Base-by-base conservation (phyloP, 1,140 invertebrate genomes). In the Pseudomyrmex gracilis region DNA sequence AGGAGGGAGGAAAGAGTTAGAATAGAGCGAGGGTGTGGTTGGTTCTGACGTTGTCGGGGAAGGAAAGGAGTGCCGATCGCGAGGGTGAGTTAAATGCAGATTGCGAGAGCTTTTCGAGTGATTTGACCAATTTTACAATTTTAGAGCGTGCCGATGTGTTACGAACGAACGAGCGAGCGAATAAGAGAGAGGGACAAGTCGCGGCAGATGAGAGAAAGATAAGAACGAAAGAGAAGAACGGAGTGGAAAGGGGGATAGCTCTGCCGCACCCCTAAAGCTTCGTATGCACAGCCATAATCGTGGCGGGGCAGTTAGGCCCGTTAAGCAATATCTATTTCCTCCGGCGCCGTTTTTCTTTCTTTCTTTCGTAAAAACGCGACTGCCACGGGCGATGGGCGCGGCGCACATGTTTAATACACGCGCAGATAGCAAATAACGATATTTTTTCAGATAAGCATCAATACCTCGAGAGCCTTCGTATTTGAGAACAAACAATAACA, bases 251-350 rank as follows among this genome's bases (percentile, higher is more conserved):
- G 9, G 34, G 63, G 43, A 51, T 45, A 61, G 66, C 15, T 17
- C 34, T 73, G 85, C 87, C 88, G 88, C 88, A 82, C 88, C 88
- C 66, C 85, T 90, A 85, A 89, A 85, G 70, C 76, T 78, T 51
- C 57, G 64, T 84, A 83, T 77, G 45, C 74, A 87, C 57, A 83
- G 68, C 66, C 80, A 71, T 86, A 87, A 84, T 60, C 73, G 80
- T 61, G 83, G 73, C 67, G 51, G 85, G 63, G 78, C 55, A 77
- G 87, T 89, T 88, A 87, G 86, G 83, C 74, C 78, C 71, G 84
- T 89, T 91, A 91, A 91, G 87, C 91, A 93, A 94, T 93, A 93
- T 94, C 93, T 93, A 93, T 94, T 94, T 93, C 92, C 92, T 91
- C 63, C 71, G 82, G 68, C 90, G 89, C 89, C 89, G 91, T 92